Evolutionary conservation across 35 echinoderm and acorn worm genomes (phyloP).

Genomic region (Heliocidaris tuberculata): DNA sequence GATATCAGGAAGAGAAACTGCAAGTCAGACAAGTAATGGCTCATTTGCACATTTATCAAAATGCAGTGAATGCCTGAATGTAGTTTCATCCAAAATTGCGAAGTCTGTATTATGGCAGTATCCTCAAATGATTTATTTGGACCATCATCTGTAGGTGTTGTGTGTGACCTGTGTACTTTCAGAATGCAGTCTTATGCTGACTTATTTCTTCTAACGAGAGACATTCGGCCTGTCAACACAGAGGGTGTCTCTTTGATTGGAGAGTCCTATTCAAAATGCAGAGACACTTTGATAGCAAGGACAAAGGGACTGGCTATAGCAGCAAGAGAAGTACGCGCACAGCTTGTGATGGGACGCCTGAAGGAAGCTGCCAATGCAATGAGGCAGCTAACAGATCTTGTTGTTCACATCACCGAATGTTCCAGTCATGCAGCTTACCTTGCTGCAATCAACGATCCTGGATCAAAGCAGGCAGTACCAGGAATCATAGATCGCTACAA

Average conservation of each 20-base stretch:
- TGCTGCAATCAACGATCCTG: constrained; percentile 85
- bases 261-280: constrained; percentile 96
- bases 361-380: constrained; percentile 79
- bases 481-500: constrained; percentile 98
- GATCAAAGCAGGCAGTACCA: constrained; percentile 85
- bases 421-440: constrained; percentile 95
- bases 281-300: constrained; percentile 92
- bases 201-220: constrained; percentile 88
- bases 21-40: background rate
- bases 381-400: constrained; percentile 79
- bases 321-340: constrained; percentile 81
- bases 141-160: constrained; percentile 80
- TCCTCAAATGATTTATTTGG: constrained; percentile 78
- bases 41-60: background rate
- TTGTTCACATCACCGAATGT: constrained; percentile 90
- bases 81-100: constrained; percentile 46
- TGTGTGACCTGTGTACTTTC: constrained; percentile 83
- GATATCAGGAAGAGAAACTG: background rate
- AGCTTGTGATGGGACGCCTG: constrained; percentile 64
- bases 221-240: constrained; percentile 93
- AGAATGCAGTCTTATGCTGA: constrained; percentile 96
- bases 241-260: constrained; percentile 77
- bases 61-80: constrained; percentile 21
- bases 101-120: constrained; percentile 76
- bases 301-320: constrained; percentile 92